Conservation (phyloP, 2,113 vertebrate species). For the Trochalopteron elliotii region DNA sequence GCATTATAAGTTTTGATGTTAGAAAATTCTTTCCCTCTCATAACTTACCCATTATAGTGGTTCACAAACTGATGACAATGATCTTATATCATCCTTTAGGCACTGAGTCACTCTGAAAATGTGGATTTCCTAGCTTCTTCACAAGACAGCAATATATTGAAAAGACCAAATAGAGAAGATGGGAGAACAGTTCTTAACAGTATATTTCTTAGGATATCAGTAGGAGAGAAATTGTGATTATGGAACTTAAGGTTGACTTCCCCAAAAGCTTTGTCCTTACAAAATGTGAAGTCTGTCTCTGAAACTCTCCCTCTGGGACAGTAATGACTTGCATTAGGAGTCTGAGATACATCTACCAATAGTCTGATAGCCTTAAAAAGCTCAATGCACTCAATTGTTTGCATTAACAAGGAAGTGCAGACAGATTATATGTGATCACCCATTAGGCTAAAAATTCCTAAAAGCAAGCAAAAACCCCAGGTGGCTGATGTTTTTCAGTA, state of each 20-base stretch:
- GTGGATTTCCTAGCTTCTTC: neutral
- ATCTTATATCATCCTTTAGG: neutral
- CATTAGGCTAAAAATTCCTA: neutral
- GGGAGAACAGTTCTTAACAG: neutral
- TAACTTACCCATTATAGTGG: neutral
- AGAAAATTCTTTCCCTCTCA: neutral
- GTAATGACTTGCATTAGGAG: neutral
- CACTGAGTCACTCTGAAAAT: neutral
- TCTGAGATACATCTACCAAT: neutral
- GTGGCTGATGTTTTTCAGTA: neutral
- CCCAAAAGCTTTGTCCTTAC: neutral
- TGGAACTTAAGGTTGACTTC: neutral
- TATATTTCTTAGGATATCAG: neutral
- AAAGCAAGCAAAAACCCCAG: neutral
- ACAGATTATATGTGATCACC: neutral
- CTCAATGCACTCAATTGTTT: neutral
- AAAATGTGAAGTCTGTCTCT: neutral
- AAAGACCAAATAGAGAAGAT: neutral
- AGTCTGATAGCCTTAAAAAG: neutral
- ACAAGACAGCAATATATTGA: neutral
- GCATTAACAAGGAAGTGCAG: neutral
- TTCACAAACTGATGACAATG: neutral
- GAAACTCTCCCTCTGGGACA: neutral
- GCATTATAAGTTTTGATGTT: neutral
- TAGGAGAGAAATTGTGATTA: neutral